These are phyloP conservation scores for Cephalopachus bancanus DNA, from an alignment of 2,797 vertebrate genomes.

Conservation along the genomic window DNA sequence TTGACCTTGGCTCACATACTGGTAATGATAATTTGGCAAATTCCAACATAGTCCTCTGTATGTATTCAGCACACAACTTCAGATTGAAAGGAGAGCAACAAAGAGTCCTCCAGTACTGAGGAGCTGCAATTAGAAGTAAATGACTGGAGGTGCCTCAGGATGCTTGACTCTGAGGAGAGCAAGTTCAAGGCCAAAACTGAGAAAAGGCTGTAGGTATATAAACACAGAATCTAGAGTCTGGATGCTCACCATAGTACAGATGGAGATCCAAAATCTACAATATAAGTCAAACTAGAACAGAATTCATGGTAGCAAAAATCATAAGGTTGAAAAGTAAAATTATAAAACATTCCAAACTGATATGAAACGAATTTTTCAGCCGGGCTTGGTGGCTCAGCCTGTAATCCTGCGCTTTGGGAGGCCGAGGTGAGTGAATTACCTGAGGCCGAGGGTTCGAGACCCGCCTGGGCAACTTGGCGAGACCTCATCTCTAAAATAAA, in stretches of 20 bases:
- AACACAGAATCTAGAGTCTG: background rate
- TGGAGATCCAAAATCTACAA: background rate
- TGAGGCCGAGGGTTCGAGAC: no score
- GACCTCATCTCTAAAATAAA: no score
- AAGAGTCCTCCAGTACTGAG: background rate
- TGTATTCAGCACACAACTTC: background rate
- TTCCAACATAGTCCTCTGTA: background rate
- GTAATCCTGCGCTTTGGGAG: no score
- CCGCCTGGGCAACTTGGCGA: no score
- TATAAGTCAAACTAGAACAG: background rate
- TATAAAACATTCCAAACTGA: background rate
- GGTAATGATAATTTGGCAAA: background rate
- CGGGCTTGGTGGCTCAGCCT: no score
- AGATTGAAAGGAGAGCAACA: background rate
- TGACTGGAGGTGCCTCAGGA: background rate
- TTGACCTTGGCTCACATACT: background rate
- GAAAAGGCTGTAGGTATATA: background rate
- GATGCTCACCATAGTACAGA: background rate
- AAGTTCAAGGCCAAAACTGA: background rate
- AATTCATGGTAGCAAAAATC: background rate
- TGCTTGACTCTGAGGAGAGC: background rate
- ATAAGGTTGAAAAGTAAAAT: slow-evolving; percentile 25
- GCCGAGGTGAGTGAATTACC: no score
- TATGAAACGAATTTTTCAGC: background rate
- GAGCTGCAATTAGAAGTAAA: background rate